Conservation (phyloP, 2,797 vertebrate genomes). For the Enteromius argenteus region DNA sequence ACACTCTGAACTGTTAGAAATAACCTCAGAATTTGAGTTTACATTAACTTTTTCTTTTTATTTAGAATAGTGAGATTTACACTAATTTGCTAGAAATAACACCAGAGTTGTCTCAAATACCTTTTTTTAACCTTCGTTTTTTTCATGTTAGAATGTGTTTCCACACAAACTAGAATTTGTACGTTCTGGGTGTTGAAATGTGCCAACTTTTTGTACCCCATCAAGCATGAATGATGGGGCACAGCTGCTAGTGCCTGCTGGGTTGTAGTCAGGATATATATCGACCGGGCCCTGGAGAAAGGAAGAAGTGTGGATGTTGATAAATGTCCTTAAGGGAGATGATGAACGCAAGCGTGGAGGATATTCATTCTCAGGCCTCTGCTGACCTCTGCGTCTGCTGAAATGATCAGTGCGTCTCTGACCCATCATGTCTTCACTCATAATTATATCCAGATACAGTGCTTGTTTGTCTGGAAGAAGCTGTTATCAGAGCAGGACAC, state of each 20-base stretch:
- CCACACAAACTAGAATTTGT: slow-evolving; percentile 14
- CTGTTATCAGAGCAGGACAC: slow-evolving; percentile 39
- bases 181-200: slow-evolving; percentile 3
- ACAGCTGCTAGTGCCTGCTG: slow-evolving; percentile 47
- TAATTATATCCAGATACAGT: slow-evolving; percentile 78
- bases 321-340: slow-evolving; percentile 42
- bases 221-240: slow-evolving; percentile 44
- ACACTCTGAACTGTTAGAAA: neutral
- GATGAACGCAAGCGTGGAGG: slow-evolving; percentile 40
- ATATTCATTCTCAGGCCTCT: slow-evolving; percentile 56
- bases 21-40: too few relatives aligned
- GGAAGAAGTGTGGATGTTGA: slow-evolving; percentile 45
- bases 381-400: slow-evolving; percentile 64
- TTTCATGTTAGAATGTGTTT: neutral
- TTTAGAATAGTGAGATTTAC: too few relatives aligned
- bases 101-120: neutral
- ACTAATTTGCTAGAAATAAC: neutral
- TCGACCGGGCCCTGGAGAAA: slow-evolving; percentile 24
- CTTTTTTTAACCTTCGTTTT: neutral
- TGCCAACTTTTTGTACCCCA: slow-evolving; percentile 40
- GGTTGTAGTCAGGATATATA: slow-evolving; percentile 22
- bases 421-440: slow-evolving; percentile 68
- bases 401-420: slow-evolving; percentile 77
- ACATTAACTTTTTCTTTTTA: too few relatives aligned
- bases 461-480: slow-evolving; percentile 50